Percentiles rank a stretch among this genome's conserved stretches.
Conservation (phyloP, 1,140 invertebrate species). For the Calliopsis andreniformis region DNA sequence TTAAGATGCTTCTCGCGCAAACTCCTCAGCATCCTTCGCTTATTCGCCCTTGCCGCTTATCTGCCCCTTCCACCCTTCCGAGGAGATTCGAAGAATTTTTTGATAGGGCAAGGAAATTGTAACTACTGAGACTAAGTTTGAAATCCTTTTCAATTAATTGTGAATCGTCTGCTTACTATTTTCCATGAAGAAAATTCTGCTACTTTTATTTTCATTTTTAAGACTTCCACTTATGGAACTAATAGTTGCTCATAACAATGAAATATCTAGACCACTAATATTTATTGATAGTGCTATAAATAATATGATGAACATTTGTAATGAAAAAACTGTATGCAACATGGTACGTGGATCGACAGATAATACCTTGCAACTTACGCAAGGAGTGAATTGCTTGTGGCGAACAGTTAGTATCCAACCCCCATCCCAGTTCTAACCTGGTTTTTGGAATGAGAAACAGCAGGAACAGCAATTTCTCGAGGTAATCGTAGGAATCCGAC, state of each 20-base stretch:
- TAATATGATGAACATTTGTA: background rate
- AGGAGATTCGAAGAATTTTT: conserved; percentile 21
- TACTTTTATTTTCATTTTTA: no score
- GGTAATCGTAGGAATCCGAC: conserved; percentile 42
- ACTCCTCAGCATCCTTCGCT: conserved; percentile 21
- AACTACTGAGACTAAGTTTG: background rate
- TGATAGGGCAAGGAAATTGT: background rate
- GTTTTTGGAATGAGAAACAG: conserved; percentile 47
- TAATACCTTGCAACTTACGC: background rate
- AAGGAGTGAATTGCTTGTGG: background rate
- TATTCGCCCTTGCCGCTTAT: conserved; percentile 48
- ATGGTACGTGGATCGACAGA: no score
- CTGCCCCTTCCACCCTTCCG: conserved; percentile 9
- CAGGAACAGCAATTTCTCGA: conserved; percentile 39
- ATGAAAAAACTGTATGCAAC: background rate
- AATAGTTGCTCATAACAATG: no score
- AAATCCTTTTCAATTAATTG: no score
- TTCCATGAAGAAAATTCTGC: background rate
- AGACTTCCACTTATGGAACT: no score
- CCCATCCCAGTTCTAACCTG: background rate
- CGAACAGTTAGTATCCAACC: no score
- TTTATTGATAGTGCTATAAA: no score
- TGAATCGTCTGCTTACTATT: background rate
- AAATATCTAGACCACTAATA: no score
- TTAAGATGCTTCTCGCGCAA: conserved; percentile 63